Base-by-base conservation (phyloP, 1,140 invertebrate species). In the Hetaerina americana region DNA sequence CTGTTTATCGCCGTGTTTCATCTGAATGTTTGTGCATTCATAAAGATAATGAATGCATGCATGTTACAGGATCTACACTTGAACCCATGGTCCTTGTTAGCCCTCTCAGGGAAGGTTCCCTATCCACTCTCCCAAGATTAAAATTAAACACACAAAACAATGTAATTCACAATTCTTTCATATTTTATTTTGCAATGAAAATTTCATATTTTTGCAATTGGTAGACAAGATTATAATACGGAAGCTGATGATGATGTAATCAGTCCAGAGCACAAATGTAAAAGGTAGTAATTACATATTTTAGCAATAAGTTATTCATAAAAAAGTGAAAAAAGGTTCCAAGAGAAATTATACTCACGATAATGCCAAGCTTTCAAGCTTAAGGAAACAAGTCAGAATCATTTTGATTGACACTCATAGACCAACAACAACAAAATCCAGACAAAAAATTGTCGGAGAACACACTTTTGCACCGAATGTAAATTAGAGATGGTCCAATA, bases 261-360 rank as follows among this genome's bases (percentile, higher is more conserved):
- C 40, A 57, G 40, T 57, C 22, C 40, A 57, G 40, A 57, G 40
- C 40, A 57, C 40, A 57, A 57, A n/a, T 57, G 40, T 57, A 57
- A 57, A 57, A 57, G 40, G 22, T 57, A n/a, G 40, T 57, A 18
- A 57, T 57, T 57, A 57, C 40, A 57, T 57, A 57, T 57, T 57
- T 57, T 57, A 57, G 40, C 40, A 57, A 57, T 57, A 57, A 57
- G 40, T 57, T 57, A 57, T 57, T 57, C 40, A 57, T 57, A 57
- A 57, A 57, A 57, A 57, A 57, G 40, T 57, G 40, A 57, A 57
- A 57, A 57, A 57, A 57, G 40, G 40, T 18, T 57, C n/a, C 40
- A 57, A 57, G 15, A 57, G 22, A 57, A 57, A 57, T 57, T 57
- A 57, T 57, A 57, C 22, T 57, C 40, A 57, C 15, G 40, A 57